Base-by-base conservation (phyloP, 2,888 invertebrate genomes). In the Diplazon laetatorius region DNA sequence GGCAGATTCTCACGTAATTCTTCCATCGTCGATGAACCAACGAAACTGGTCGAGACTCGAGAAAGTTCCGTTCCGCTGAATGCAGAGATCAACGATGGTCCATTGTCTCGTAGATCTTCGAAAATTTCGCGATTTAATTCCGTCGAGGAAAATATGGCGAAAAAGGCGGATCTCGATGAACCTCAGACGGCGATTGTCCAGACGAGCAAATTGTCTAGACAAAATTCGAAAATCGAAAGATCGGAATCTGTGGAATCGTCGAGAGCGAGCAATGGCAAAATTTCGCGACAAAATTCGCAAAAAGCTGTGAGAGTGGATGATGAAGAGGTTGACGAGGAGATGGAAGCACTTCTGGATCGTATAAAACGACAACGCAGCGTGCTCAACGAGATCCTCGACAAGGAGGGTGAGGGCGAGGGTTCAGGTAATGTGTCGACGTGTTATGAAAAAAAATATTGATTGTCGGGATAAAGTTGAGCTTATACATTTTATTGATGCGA, bases 331-430 rank as follows among this genome's bases (percentile, higher is more conserved):
- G 94, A 94, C 85, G 93, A 93, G 69, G 93, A 93, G 83, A 90
- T 95, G 84, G 94, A 94, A 89, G 94, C 93, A 76, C 91, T 95
- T 73, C 91, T 95, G 59, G 93, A 91, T 89, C 93, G 94, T 85
- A 94, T 95, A 82, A 93, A 94, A 89, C 93, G 93, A 85, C 95
- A 95, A 89, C 93, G 95, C 89, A 95, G 94, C 91, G 93, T 94
- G 85, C 92, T 95, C 85, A 94, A 94, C 83, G 95, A 95, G 91
- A 94, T 95, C 84, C 91, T 94, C 77, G 93, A 93, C 87, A 92
- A 93, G 87, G 94, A 94, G 92, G 85, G 83, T 78, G 87, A 86
- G 68, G 69, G 68, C 66, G 78, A 80, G 74, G 79, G 60, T 37
- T 82, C 82, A 87, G 87, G 86, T 87, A 83, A 84, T 76, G 76